Evolutionary conservation across 2,797 vertebrate genomes (phyloP), one percentile per base, ranked within the genome.

Genomic region (Sebastolobus altivelis): DNA sequence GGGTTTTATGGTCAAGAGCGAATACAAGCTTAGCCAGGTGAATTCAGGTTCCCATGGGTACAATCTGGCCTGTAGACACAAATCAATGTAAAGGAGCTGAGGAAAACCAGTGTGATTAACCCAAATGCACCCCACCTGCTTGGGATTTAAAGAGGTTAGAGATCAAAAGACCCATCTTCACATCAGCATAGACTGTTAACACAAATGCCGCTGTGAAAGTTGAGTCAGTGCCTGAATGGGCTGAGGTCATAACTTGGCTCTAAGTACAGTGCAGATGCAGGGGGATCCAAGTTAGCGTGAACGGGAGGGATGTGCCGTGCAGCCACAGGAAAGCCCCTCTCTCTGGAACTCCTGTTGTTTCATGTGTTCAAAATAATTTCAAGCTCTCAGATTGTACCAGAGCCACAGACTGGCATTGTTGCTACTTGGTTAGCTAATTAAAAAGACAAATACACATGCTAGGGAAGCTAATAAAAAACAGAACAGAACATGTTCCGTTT

Each of bases 231-330:
- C 52, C 66, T 63, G 43, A 86, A 49, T 9, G 63, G 25, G 60
- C 77, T 94, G 88, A 93, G 85, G 82, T 92, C 90, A 93, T 82
- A 75, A 60, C 58, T 86, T 92, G 88, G 90, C 87, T 43, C 20
- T 2, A 1, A 55, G 66, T 35, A 22, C 10, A 33, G 67, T 38
- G 59, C 3, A 63, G 61, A 80, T 22, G 9, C 35, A 38, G 62
- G 61, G 72, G 75, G 81, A 83, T 87, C 71, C 56, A 40, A 74
- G 63, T 33, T 11, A 65, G 75, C 18, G 29, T 79, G 72, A 35
- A 74, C 60, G 77, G 82, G 82, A 77, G 73, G 72, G 86, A 79
- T 77, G 75, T 54, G 58, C 55, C 56, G n/a, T 2, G 40, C 8
- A 55, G 75, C 46, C 54, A 69, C 1, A 14, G 87, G 88, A 83